These are phyloP conservation scores for Sitta europaea DNA, from an alignment of 2,113 vertebrate species.

Conservation along the genomic window DNA sequence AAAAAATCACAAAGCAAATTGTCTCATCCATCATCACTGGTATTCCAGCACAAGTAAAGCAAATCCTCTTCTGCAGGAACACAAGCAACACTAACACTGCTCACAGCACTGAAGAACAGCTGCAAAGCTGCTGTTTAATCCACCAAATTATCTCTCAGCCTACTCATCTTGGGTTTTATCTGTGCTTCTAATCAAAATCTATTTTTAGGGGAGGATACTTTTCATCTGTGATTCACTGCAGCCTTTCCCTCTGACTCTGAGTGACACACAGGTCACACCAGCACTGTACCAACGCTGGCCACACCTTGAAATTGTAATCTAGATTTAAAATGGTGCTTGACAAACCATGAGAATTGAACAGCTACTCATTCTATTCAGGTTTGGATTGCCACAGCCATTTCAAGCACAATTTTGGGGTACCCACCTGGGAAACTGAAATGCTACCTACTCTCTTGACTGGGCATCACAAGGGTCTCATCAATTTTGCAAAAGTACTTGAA, in stretches of 20 bases:
- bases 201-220: background rate
- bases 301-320: background rate
- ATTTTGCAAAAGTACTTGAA: background rate
- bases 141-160: background rate
- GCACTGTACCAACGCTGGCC: background rate
- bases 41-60: background rate
- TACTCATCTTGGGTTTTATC: background rate
- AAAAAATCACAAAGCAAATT: background rate
- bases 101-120: background rate
- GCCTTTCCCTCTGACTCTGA: background rate
- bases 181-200: background rate
- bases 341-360: background rate
- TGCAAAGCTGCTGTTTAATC: background rate
- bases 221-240: background rate
- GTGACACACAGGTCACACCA: background rate
- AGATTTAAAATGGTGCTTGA: background rate
- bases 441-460: background rate
- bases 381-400: background rate
- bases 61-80: background rate
- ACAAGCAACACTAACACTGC: background rate
- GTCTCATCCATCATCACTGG: background rate
- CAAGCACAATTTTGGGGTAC: background rate
- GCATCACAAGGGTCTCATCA: background rate
- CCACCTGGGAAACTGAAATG: background rate
- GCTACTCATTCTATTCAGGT: accelerated